phyloP scores from a whole-genome alignment of 2,888 invertebrate species.

The Drosophila rellima region DNA sequence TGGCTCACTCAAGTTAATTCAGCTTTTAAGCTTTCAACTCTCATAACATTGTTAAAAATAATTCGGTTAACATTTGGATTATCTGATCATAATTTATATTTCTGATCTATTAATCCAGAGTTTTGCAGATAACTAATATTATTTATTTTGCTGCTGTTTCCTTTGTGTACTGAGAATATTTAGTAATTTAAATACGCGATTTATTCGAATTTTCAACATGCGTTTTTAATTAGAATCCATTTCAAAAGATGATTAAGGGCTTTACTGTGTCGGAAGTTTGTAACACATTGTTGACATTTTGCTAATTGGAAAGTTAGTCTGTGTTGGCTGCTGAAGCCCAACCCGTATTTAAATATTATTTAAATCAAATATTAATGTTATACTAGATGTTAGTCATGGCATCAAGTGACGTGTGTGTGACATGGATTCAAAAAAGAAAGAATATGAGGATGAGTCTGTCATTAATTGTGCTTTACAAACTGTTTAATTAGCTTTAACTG shows the following conservation, averaged over 20 bases:
- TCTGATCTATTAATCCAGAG: neutral
- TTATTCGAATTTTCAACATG: neutral
- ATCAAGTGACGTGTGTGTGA: neutral
- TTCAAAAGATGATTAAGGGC: conserved; percentile 2
- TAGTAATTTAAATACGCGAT: neutral
- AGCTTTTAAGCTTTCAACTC: too few species aligned
- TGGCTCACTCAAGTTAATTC: too few species aligned
- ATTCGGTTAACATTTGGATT: too few species aligned
- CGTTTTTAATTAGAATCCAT: neutral
- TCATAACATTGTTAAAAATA: too few species aligned
- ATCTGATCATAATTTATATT: too few species aligned
- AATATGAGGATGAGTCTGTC: conserved; percentile 10
- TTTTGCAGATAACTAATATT: neutral
- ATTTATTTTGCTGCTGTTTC: neutral
- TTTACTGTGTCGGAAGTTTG: conserved; percentile 6
- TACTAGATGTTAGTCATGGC: conserved; percentile 11
- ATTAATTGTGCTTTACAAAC: conserved; percentile 65
- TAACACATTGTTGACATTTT: conserved; percentile 23
- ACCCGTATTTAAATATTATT: neutral
- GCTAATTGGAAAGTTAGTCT: conserved; percentile 7
- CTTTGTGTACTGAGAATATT: neutral
- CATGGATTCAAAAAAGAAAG: neutral
- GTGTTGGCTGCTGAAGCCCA: neutral
- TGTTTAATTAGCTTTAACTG: conserved; percentile 71
- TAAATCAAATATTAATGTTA: conserved; percentile 3